Conservation (phyloP, 2,888 invertebrate genomes). For the Cryptophagus acutangulus region DNA sequence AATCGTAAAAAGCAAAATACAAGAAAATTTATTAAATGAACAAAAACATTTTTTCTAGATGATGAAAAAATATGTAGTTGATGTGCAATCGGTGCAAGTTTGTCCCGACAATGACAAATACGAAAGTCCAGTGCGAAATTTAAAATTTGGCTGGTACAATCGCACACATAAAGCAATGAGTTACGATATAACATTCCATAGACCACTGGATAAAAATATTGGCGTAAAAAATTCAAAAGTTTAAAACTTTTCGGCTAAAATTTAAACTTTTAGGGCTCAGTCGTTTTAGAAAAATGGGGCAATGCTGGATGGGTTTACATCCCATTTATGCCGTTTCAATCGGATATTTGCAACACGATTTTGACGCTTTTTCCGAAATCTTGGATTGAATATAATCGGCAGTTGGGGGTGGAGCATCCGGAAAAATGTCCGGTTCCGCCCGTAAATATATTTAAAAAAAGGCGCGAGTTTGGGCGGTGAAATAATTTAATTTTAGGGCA, state of each 20-base stretch:
- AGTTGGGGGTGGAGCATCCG: conserved; percentile 8
- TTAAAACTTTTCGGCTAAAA: neutral
- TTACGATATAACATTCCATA: neutral
- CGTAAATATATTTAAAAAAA: conserved; percentile 7
- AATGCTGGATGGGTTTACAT: conserved; percentile 10
- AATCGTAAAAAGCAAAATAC: too few relatives aligned
- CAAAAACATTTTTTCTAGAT: too few relatives aligned
- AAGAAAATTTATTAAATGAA: too few relatives aligned
- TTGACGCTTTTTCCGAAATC: neutral
- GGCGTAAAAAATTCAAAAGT: conserved; percentile 5
- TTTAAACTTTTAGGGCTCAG: neutral
- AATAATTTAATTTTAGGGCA: conserved; percentile 13
- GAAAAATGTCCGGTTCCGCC: conserved; percentile 11
- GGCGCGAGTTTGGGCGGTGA: conserved; percentile 1
- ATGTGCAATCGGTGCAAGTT: neutral
- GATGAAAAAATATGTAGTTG: neutral
- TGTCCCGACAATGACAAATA: conserved; percentile 10
- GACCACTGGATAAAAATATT: conserved; percentile 10
- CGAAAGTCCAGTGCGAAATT: conserved; percentile 7
- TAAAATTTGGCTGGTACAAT: conserved; percentile 5
- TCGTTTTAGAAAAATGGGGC: conserved; percentile 4
- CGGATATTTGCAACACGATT: conserved; percentile 6
- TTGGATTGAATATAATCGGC: conserved; percentile 3
- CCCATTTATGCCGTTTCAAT: conserved; percentile 9
- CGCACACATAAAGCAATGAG: conserved; percentile 9